Conservation (phyloP, 2,797 vertebrate genomes). For the Rhodeus uyekii region DNA sequence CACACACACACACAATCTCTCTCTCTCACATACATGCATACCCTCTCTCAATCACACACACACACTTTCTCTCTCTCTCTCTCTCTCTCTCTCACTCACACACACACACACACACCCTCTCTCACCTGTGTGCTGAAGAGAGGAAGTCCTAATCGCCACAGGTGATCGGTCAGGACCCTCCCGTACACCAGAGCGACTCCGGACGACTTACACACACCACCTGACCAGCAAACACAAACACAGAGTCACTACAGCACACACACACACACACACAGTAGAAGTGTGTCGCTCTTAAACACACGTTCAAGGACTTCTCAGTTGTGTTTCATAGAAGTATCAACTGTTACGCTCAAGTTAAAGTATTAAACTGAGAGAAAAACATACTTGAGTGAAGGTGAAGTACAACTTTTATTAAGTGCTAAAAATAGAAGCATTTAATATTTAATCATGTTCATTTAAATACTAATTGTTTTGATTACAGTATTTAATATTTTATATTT, state of each 20-base stretch:
- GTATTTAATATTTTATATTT: too few species aligned
- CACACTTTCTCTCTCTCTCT: too few species aligned
- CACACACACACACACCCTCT: not conserved
- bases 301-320: not conserved
- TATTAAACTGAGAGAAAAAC: too few species aligned
- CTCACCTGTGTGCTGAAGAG: slow-evolving; percentile 79
- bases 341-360: too few species aligned
- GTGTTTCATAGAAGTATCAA: not conserved
- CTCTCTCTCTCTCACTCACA: too few species aligned
- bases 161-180: slow-evolving; percentile 75
- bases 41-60: too few species aligned
- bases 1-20: slow-evolving; percentile 62
- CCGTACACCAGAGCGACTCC: slow-evolving; percentile 71
- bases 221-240: slow-evolving; percentile 64
- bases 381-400: too few species aligned
- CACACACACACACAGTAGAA: not conserved
- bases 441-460: too few species aligned
- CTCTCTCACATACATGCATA: too few species aligned
- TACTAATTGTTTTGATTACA: too few species aligned
- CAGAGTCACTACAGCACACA: not conserved
- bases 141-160: slow-evolving; percentile 76
- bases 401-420: too few species aligned
- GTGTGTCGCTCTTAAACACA: not conserved
- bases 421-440: too few species aligned
- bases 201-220: slow-evolving; percentile 75